Evolutionary conservation across 1,140 invertebrate species (phyloP), one percentile per base, ranked within the genome.

Genomic region (Neuroterus valhalla): DNA sequence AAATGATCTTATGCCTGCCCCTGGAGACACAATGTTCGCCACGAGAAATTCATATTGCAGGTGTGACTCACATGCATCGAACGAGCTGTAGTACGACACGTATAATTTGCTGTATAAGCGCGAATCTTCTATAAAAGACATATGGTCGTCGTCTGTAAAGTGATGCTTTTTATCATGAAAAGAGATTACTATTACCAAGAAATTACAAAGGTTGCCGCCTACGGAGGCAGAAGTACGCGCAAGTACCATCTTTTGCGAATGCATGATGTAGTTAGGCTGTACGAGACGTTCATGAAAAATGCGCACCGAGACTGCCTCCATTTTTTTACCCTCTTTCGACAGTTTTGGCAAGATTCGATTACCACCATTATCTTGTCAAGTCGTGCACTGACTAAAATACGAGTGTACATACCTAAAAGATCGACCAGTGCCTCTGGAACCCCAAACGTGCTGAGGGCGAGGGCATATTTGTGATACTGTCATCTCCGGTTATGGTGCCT

Each of bases 311-410:
- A 62, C 31, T 26, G n/a, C 55, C 23, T 31, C 14, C 26, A 62
- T 31, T 55, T 26, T 55, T 62, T 62, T 48, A 17, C 17, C 6
- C 12, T 48, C 26, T 31, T 68, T 77, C 71, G 42, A 80, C 78
- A 76, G 74, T 80, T 81, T 81, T 72, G 78, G 76, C 66, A 73
- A 76, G 71, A 74, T 43, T 80, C 78, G 66, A 75, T 78, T 78
- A 78, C 72, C 72, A 78, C 75, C 75, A 50, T 26, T 23, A 62
- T 31, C 55, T 26, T 74, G 70, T 74, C 43, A 17, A n/a, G 72
- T 52, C 69, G 69, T 70, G 69, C 62, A 48, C 69, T 79, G 73
- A 79, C 80, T 81, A 78, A 81, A 78, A 79, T 76, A 71, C 70
- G 48, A 77, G 66, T 75, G 75, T 76, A 62, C 55, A 31, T 66